Conservation (phyloP, 2,888 invertebrate genomes). For the Melitaea athalia region DNA sequence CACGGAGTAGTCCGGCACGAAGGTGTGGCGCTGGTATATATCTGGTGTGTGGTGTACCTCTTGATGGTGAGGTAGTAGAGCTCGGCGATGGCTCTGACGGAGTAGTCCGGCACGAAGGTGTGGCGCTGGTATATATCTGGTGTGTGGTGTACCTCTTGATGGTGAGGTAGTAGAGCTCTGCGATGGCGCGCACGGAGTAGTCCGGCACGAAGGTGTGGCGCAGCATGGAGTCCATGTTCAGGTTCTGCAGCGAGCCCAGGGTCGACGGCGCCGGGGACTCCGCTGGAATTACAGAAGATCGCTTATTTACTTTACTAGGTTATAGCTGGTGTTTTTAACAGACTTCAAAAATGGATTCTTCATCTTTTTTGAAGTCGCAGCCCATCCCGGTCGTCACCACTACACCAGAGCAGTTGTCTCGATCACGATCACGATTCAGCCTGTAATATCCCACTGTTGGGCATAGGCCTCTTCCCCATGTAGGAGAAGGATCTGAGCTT, state of each 20-base stretch:
- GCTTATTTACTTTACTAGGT: too few relatives aligned
- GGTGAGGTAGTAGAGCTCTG: conserved; percentile 92
- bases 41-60: too few relatives aligned
- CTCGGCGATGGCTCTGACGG: conserved; percentile 92
- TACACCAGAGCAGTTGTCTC: too few relatives aligned
- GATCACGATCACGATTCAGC: too few relatives aligned
- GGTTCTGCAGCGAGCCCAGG: conserved; percentile 89
- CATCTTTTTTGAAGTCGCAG: too few relatives aligned
- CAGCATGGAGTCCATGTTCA: conserved; percentile 90
- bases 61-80: conserved; percentile 93
- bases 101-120: conserved; percentile 96
- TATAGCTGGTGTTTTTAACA: too few relatives aligned
- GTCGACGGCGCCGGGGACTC: conserved; percentile 81
- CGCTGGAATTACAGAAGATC: conserved; percentile 46
- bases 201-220: conserved; percentile 95
- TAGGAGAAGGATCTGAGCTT: too few relatives aligned
- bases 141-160: conserved; percentile 84
- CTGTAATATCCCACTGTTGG: too few relatives aligned
- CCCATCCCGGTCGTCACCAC: too few relatives aligned
- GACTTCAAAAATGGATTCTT: too few relatives aligned
- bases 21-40: conserved; percentile 90
- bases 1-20: conserved; percentile 96
- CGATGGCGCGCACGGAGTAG: conserved; percentile 93
- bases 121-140: conserved; percentile 74
- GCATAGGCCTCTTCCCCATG: too few relatives aligned